Percentiles rank a stretch among this genome's conserved stretches.
phyloP scores from a whole-genome alignment of 2,113 vertebrate genomes.

The Hippotragus niger region DNA sequence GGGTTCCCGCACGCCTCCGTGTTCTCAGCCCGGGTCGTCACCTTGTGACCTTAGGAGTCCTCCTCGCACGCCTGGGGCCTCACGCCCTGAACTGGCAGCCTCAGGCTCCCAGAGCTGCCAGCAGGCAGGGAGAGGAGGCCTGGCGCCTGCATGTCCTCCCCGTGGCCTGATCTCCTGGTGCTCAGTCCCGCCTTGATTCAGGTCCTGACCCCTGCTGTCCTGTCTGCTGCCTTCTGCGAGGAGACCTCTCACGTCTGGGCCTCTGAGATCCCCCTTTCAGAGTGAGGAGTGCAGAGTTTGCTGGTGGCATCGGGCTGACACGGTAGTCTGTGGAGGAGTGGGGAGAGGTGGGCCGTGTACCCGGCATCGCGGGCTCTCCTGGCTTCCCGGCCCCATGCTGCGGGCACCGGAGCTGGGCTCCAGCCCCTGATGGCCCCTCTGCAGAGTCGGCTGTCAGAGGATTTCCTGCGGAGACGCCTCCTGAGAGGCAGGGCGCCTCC shows the following conservation, averaged over 20 bases:
- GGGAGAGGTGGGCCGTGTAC: accelerated
- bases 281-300: accelerated
- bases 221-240: neutral
- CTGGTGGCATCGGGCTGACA: neutral
- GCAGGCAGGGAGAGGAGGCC: neutral
- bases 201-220: neutral
- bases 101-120: neutral
- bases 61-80: accelerated
- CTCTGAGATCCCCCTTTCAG: neutral
- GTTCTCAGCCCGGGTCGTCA: neutral
- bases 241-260: neutral
- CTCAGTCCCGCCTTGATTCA: neutral
- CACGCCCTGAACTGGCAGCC: neutral
- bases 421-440: too few species aligned
- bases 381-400: accelerated
- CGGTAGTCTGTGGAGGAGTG: neutral
- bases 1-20: accelerated
- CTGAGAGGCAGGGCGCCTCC: neutral
- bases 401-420: neutral
- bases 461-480: accelerated
- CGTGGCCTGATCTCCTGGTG: neutral
- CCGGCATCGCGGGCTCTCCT: neutral
- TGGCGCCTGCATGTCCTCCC: neutral
- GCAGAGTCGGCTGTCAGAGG: neutral
- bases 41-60: neutral